Conservation (phyloP, 2,113 vertebrate species). For the Corvus cornix region DNA sequence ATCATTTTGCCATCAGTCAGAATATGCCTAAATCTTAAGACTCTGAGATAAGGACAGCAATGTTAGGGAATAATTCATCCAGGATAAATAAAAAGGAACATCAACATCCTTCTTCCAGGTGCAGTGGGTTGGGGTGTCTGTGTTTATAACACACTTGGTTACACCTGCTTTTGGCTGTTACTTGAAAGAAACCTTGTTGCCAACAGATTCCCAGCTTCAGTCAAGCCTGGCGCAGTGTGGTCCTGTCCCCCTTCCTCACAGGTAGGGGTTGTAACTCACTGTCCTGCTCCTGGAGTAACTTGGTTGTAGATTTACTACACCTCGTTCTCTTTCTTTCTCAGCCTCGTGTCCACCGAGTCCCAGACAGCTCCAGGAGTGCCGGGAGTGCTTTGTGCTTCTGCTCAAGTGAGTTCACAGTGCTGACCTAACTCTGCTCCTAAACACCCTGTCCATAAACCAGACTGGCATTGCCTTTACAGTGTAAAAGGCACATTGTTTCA, state of each 20-base stretch:
- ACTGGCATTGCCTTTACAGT: not conserved
- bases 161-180: not conserved
- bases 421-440: not conserved
- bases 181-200: not conserved
- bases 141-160: not conserved
- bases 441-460: not conserved
- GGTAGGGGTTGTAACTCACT: conserved; percentile 65
- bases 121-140: not conserved
- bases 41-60: not conserved
- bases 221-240: conserved; percentile 83
- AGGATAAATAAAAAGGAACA: not conserved
- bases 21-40: not conserved
- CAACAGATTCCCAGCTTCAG: conserved; percentile 74
- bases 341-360: conserved; percentile 85
- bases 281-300: not conserved
- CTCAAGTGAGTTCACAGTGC: conserved; percentile 76
- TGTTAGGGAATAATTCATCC: not conserved
- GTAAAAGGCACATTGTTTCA: not conserved
- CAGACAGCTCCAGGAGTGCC: conserved; percentile 81
- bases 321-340: conserved; percentile 41
- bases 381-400: conserved; percentile 83
- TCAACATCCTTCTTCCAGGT: not conserved
- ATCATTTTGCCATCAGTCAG: not conserved
- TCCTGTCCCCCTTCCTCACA: conserved; percentile 87
- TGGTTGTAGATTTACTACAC: not conserved